Conservation (phyloP, 2,888 invertebrate species). For the Petrolisthes cinctipes region DNA sequence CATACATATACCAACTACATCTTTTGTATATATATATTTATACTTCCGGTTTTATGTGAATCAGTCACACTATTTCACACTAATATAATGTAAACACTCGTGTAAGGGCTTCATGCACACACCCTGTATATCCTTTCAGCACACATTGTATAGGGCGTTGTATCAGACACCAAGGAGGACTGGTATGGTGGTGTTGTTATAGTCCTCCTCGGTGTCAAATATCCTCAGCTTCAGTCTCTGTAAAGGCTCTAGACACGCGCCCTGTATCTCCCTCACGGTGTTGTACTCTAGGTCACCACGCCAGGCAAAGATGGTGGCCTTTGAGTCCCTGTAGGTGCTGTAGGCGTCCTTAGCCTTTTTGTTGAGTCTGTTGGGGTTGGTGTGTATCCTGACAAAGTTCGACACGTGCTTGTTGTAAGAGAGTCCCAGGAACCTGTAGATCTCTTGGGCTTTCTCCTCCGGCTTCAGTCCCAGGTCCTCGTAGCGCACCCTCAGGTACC, state of each 20-base stretch:
- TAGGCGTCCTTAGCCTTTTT: slow-evolving; percentile 57
- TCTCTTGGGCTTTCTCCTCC: slow-evolving; percentile 47
- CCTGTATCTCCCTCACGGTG: slow-evolving; percentile 45
- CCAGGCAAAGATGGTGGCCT: slow-evolving; percentile 65
- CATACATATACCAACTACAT: no score
- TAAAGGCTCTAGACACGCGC: slow-evolving; percentile 41
- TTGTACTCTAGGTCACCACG: slow-evolving; percentile 54
- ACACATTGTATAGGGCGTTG: neutral
- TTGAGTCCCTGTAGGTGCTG: slow-evolving; percentile 66
- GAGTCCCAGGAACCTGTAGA: slow-evolving; percentile 57
- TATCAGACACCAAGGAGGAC: slow-evolving; percentile 31
- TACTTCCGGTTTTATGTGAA: no score
- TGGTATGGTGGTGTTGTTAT: slow-evolving; percentile 40
- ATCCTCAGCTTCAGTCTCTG: slow-evolving; percentile 34
- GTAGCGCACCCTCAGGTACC: slow-evolving; percentile 64
- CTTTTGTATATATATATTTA: no score
- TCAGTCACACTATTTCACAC: no score
- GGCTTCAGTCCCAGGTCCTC: slow-evolving; percentile 66
- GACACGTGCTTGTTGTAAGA: slow-evolving; percentile 50
- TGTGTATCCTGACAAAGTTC: slow-evolving; percentile 59
- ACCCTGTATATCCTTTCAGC: neutral
- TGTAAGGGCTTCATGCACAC: no score
- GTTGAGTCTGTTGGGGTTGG: slow-evolving; percentile 23
- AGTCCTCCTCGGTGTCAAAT: slow-evolving; percentile 54
- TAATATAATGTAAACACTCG: no score